Base-by-base conservation (phyloP, 1,140 invertebrate genomes). In the Caerostris darwini region DNA sequence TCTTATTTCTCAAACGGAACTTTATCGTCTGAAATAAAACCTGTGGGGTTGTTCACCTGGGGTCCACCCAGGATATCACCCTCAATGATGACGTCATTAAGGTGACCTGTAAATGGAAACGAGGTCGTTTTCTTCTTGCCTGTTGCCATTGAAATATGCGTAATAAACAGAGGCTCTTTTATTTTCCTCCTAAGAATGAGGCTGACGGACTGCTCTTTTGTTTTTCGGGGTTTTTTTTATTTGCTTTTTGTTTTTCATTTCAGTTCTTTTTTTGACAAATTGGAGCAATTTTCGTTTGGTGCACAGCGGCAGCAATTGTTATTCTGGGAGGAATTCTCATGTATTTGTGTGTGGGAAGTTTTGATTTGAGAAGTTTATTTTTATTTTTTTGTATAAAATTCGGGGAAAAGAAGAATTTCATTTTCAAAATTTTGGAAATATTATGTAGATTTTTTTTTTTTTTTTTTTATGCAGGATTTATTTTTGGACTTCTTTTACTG, bases 121-220 rank as follows among this genome's bases (percentile, higher is more conserved):
- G 82, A 19, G 82, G 82, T 58, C 82, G n/a, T n/a, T 56, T 56
- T 83, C n/a, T 83, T 83, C 82, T 83, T 83, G 56, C 82, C 17
- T n/a, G 17, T 58, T 83, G 82, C 82, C 82, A 83, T 83, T 83
- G 82, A 83, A 83, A 83, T 83, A 77, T 77, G 69, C 69, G 34
- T 77, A 56, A 83, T 58, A 83, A n/a, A n/a, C n/a, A 83, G 53
- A 83, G 71, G 12, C 12, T 5, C 8, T 8, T 12, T 8, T 77
- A 5, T 77, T 83, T 83, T 58, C 56, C 82, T 57, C 7, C 7
- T 57, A 3, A 58, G 82, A 58, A 14, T 54, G 14, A 54, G 82
- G 12, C 34, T 34, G 34, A 5, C 69, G 34, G 57, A 83, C 53
- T 57, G n/a, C n/a, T n/a, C n/a, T n/a, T n/a, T n/a, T n/a, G n/a